Base-by-base conservation (phyloP, 1,140 invertebrate genomes). In the Anthonomus grandis region DNA sequence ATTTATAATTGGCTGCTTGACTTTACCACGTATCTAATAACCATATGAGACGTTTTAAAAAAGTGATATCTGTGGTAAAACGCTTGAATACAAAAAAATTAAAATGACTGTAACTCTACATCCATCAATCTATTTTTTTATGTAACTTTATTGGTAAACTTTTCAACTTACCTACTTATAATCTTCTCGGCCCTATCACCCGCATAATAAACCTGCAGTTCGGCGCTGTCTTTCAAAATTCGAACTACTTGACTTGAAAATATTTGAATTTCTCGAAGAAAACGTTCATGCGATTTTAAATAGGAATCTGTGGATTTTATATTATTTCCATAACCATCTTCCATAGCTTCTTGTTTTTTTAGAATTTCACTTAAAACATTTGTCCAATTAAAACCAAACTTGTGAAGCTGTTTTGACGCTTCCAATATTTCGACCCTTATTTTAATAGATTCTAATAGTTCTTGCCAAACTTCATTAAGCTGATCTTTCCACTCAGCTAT, bases 371-470 rank as follows among this genome's bases (percentile, higher is more conserved):
- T 89, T 25, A 98, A 77, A 25, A 97, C 90, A 74, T 99, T 97
- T 79, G 98, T 98, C 79, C 97, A 99, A 77, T 99, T 97, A 76
- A 98, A 93, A 90, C 98, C 98, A 87, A 98, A 99, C 78, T 98
- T 99, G 79, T 98, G 95, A 41, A 98, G 78, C 75, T 98, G 93
- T 69, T 95, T 87, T 24, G 93, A 96, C 3, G 95, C 94, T 31
- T 91, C 90, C 63, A 99, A 75, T 89, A 97, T 95, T 76, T 96
- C 95, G 24, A 92, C 96, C 60, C 97, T 83, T 0, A 97, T 99
- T 68, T 98, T 93, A 61, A 99, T 99, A 47, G 99, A 78, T 76
- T 99, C 97, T 8, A 98, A 76, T 55, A 99, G 79, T 76, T 99
- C 97, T 73, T 97, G 94, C 97, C 96, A 99, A 10, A 93, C 89